Base-by-base conservation (phyloP, 1,140 invertebrate species). In the Adoxophyes honmai region DNA sequence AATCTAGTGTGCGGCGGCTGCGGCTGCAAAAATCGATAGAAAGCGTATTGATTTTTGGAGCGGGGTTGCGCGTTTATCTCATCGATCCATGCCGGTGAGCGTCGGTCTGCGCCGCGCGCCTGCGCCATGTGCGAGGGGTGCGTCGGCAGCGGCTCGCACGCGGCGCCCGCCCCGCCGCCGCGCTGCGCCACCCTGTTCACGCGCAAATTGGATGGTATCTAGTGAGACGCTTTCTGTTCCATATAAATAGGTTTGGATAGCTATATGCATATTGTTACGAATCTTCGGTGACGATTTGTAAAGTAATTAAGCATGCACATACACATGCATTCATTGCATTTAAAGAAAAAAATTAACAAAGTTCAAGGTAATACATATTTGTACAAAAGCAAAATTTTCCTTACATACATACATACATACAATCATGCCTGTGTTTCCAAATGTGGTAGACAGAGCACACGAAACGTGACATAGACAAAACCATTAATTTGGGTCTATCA, bases 41-140 rank as follows among this genome's bases (percentile, higher is more conserved):
- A 63, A 70, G 70, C 51, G 75, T 88, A 88, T 88, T 86, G 85
- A 88, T 88, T 81, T 78, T 81, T 79, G 70, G 71, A 80, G 80
- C 81, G 76, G 85, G 82, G 85, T 86, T 85, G 85, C 81, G 84
- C 84, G 81, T 86, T 85, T 88, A 88, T 88, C 85, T 79, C 70
- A 86, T 88, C 82, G 85, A 88, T 88, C 85, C 72, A 82, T 64
- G 65, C 57, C 44, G 65, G 67, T 68, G 66, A 71, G 76, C 76
- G 83, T 78, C 69, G 77, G 65, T 68, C 55, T 39, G 75, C 68
- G 63, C 61, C 56, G 64, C 80, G 81, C 83, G 81, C 81, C 62
- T 74, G 74, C 74, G 71, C 57, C 71, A 62, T 81, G 69, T 62
- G 69, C 73, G 64, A 68, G 64, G 64, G 70, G 63, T 60, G 64